Percentiles rank a stretch among this genome's conserved stretches.
Conservation (phyloP, 2,797 vertebrate species). For the Chelonia mydas region DNA sequence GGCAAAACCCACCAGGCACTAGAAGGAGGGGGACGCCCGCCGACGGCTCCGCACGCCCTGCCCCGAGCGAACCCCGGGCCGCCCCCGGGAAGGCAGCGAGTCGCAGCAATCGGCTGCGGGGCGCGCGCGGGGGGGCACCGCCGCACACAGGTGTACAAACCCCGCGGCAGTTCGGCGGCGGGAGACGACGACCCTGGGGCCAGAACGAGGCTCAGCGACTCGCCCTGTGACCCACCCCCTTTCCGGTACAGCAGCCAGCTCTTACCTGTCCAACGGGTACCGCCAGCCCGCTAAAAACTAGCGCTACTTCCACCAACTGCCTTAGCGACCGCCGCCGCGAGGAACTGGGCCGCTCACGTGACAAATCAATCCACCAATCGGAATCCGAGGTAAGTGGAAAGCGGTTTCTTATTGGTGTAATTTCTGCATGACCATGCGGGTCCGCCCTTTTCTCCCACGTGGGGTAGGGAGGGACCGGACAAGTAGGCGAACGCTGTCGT, state of each 20-base stretch:
- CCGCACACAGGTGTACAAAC: rapidly evolving
- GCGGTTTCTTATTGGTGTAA: background rate
- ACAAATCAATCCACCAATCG: background rate
- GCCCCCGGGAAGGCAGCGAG: too few relatives aligned
- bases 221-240: too few relatives aligned
- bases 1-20: background rate
- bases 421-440: background rate
- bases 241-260: too few relatives aligned
- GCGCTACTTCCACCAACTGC: background rate
- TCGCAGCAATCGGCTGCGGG: too few relatives aligned
- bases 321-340: rapidly evolving
- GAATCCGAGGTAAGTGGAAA: background rate
- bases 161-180: background rate
- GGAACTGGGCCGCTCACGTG: rapidly evolving
- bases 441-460: background rate
- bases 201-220: background rate
- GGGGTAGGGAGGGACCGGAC: too few relatives aligned
- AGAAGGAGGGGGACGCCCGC: rapidly evolving
- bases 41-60: background rate
- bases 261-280: background rate
- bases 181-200: rapidly evolving
- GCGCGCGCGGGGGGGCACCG: rapidly evolving
- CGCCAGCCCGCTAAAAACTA: rapidly evolving
- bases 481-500: too few relatives aligned
- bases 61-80: too few relatives aligned